Conservation (phyloP, 2,888 invertebrate species). For the Lampropteryx suffumata region DNA sequence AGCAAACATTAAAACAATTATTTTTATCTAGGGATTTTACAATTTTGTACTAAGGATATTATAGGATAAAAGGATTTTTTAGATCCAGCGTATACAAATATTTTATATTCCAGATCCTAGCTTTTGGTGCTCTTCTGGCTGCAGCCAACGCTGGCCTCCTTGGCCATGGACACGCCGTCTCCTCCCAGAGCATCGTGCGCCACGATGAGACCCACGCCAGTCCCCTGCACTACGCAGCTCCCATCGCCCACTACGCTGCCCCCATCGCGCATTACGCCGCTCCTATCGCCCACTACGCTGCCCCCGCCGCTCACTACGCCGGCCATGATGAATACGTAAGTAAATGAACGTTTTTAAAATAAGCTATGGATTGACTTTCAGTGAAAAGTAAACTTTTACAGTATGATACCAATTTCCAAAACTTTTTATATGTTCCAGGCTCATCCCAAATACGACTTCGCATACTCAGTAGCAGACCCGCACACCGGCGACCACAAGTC, state of each 20-base stretch:
- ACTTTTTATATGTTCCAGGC: slow-evolving; percentile 41
- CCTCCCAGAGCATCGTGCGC: slow-evolving; percentile 64
- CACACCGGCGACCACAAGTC: slow-evolving; percentile 83
- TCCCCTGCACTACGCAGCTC: slow-evolving; percentile 42
- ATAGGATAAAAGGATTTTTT: no score
- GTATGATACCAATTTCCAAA: no score
- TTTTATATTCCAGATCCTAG: slow-evolving; percentile 56
- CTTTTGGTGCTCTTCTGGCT: slow-evolving; percentile 64
- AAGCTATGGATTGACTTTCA: no score
- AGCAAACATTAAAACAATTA: not conserved
- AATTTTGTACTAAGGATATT: no score
- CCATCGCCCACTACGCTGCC: slow-evolving; percentile 40
- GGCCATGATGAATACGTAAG: slow-evolving; percentile 47
- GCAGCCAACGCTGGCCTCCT: slow-evolving; percentile 71
- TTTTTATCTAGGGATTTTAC: not conserved
- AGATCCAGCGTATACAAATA: no score
- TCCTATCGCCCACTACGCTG: slow-evolving; percentile 44
- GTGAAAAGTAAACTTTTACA: no score
- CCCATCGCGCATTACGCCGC: slow-evolving; percentile 39
- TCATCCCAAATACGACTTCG: slow-evolving; percentile 72
- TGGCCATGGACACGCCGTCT: slow-evolving; percentile 54
- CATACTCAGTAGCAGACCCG: slow-evolving; percentile 79
- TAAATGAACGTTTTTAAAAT: not conserved
- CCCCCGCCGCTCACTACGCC: slow-evolving; percentile 42
- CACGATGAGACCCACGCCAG: slow-evolving; percentile 52